Evolutionary conservation across 2,888 invertebrate genomes (phyloP).

Genomic region (Gortyna flavago): DNA sequence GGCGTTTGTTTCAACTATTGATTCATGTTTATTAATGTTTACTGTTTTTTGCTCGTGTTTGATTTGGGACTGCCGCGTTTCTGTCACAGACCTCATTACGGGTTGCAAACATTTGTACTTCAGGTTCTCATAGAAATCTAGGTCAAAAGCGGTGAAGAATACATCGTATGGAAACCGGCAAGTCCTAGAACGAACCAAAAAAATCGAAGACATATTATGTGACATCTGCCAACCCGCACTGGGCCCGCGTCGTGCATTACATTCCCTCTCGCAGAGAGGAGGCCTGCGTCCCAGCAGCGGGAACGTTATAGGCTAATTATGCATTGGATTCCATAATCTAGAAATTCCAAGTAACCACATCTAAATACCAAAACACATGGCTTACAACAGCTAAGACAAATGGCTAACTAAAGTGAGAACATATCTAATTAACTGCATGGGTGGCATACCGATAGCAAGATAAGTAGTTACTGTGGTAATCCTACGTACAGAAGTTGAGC

Average conservation of each 20-base stretch:
- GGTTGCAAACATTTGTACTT: neutral
- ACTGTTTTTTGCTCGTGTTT: neutral
- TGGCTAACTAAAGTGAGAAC: slow-evolving; percentile 5
- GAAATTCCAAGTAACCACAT: neutral
- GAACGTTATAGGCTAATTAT: neutral
- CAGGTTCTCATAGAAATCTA: neutral
- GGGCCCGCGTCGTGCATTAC: neutral
- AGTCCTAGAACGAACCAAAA: neutral
- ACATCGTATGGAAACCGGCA: neutral
- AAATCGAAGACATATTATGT: neutral
- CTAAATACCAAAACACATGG: neutral
- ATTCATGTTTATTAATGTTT: slow-evolving; percentile 29
- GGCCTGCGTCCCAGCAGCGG: too few relatives aligned
- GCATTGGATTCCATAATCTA: neutral
- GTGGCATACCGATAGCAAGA: neutral
- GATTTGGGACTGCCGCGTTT: neutral
- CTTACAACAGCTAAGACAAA: neutral
- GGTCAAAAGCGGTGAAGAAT: neutral
- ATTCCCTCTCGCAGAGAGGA: neutral
- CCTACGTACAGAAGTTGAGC: neutral
- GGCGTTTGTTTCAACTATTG: slow-evolving; percentile 36
- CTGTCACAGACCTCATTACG: too few relatives aligned
- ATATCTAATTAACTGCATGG: slow-evolving; percentile 21
- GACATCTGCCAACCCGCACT: neutral
- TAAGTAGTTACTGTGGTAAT: slow-evolving; percentile 10